Conservation (phyloP, 2,113 vertebrate species). For the Geococcyx californianus region DNA sequence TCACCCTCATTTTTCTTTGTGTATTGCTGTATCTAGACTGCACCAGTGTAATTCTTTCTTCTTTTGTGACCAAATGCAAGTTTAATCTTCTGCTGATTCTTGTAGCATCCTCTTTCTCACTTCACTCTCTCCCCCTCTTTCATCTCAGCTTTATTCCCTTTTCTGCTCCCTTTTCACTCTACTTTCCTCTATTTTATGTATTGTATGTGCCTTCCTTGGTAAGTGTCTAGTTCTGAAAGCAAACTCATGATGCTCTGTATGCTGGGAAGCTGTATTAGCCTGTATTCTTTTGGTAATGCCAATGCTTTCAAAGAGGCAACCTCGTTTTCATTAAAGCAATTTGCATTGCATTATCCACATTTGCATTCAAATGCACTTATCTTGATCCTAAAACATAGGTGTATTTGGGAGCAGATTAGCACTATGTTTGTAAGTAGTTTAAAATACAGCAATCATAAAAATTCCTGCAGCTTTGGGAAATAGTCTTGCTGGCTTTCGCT, state of each 20-base stretch:
- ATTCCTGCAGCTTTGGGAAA: constrained; percentile 23
- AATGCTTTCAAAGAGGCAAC: neutral
- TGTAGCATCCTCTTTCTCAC: neutral
- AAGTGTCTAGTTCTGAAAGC: neutral
- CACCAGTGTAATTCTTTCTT: neutral
- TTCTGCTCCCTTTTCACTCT: neutral
- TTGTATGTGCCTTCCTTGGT: neutral
- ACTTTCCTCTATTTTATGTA: neutral
- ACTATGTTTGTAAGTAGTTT: constrained; percentile 6
- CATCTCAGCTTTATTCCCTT: neutral
- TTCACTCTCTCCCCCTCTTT: neutral
- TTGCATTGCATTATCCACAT: constrained; percentile 20
- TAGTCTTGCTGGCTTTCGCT: neutral
- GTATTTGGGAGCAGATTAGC: constrained; percentile 29
- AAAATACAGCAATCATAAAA: constrained; percentile 45
- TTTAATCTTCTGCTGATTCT: neutral
- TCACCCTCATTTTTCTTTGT: neutral
- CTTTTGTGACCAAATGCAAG: neutral
- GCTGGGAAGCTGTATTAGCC: neutral
- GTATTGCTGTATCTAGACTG: neutral
- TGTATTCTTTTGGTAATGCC: neutral
- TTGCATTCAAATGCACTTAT: constrained; percentile 28
- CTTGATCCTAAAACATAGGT: constrained; percentile 20
- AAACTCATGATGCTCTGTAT: neutral
- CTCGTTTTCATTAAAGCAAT: constrained; percentile 13